Conservation (phyloP, 2,113 vertebrate species). For the Colistium nudipinnis region DNA sequence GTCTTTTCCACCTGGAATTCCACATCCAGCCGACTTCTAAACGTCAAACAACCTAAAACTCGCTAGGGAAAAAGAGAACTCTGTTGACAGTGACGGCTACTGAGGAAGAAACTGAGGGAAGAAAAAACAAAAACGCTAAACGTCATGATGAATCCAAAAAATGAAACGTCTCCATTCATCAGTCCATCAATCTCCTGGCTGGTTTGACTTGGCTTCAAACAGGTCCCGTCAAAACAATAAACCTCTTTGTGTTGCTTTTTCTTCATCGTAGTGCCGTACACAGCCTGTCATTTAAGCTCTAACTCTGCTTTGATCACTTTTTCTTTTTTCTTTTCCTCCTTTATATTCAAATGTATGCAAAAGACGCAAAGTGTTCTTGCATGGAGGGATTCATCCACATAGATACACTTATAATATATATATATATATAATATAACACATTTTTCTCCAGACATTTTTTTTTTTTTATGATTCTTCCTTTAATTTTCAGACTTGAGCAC, state of each 20-base stretch:
- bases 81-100: conserved; percentile 47
- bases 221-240: conserved; percentile 53
- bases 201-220: conserved; percentile 40
- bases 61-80: conserved; percentile 28
- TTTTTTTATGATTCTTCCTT: background rate
- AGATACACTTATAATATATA: no score
- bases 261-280: conserved; percentile 24
- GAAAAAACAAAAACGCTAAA: conserved; percentile 45
- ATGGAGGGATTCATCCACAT: background rate
- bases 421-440: no score
- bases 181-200: conserved; percentile 41
- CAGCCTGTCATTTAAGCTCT: conserved; percentile 24
- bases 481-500: background rate
- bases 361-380: background rate
- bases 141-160: conserved; percentile 62
- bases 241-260: conserved; percentile 27
- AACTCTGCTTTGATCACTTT: conserved; percentile 16
- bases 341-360: background rate
- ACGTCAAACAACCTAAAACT: conserved; percentile 65
- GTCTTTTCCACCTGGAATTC: conserved; percentile 48
- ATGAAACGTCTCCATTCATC: conserved; percentile 31
- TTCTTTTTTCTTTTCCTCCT: background rate
- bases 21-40: conserved; percentile 51
- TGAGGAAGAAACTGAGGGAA: conserved; percentile 33
- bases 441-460: background rate